A percentile compares a stretch with the other conserved stretches of the same genome.
Conservation (phyloP, 2,113 vertebrate genomes). For the Sylvicapra grimmia region DNA sequence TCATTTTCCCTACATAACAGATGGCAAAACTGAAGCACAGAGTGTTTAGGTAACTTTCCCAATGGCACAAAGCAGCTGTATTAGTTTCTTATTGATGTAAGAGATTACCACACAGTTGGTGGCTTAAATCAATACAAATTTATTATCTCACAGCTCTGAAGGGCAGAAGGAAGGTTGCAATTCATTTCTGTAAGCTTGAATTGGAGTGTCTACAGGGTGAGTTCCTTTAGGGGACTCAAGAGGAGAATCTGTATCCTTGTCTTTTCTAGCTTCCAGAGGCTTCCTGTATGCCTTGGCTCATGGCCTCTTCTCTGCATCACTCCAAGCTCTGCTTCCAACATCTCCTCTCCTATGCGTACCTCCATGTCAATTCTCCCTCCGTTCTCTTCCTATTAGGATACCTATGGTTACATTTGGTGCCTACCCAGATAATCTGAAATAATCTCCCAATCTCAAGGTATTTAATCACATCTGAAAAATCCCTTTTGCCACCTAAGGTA, state of each 20-base stretch:
- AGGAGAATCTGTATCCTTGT: not conserved
- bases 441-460: not conserved
- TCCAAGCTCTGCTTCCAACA: not conserved
- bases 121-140: not conserved
- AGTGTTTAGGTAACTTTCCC: not conserved
- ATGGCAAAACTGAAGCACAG: not conserved
- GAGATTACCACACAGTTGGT: not conserved
- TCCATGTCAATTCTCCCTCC: not conserved
- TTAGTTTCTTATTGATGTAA: not conserved
- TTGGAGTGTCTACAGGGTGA: not conserved
- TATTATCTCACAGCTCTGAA: not conserved
- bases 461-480: not conserved
- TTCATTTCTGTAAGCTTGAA: not conserved
- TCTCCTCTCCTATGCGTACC: not conserved
- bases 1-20: not conserved
- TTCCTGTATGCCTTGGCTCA: not conserved
- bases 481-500: not conserved
- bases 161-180: not conserved
- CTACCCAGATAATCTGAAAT: not conserved
- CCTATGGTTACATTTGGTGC: not conserved
- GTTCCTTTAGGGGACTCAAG: not conserved
- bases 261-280: not conserved
- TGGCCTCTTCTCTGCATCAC: not conserved
- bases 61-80: not conserved
- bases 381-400: not conserved